Evolutionary conservation across 2,113 vertebrate species (phyloP), one percentile per base, ranked within the genome.

Genomic region (Enhydra lutris): DNA sequence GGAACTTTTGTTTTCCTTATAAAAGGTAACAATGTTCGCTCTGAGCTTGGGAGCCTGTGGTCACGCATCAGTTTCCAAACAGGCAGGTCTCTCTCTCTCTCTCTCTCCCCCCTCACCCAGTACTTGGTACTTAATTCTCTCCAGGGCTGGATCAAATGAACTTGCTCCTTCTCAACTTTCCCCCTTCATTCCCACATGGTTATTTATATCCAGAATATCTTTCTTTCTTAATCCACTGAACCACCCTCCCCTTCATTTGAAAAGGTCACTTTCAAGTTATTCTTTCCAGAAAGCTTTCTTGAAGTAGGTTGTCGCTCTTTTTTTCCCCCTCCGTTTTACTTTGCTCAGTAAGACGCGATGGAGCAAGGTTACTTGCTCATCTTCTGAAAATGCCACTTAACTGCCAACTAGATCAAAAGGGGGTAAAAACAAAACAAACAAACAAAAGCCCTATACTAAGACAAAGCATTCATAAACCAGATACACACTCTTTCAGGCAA

Each of bases 141-240:
- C 67, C 61, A 23, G 11, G 12, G 42, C 85, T 6, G 92, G 97
- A 87, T 96, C 97, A 94, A 86, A 92, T 74, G 80, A 94, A 87
- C 79, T 65, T 23, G 65, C 78, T 92, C 92, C 89, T 92, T 97
- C 97, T 97, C 94, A 90, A 29, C 95, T 96, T 96, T 82, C 84
- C 81, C 69, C 63, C 94, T 84, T 90, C 50, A 29, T 97, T 96
- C 97, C 96, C 96, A 95, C 80, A 12, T 3, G 84, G 94, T 96
- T 98, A 97, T 98, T 98, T 98, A 95, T 98, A 98, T 91, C 94
- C 82, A 42, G 74, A 88, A 80, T 95, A 92, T 88, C 97, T 71
- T 95, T 65, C 96, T 92, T 82, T 94, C 97, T 95, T 96, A 96
- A 96, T 94, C 92, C 96, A 73, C 73, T 57, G 74, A 74, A 90